A percentile compares a stretch with the other conserved stretches of the same genome.
Conservation (phyloP, 2,797 vertebrate species). For the Falco cherrug region DNA sequence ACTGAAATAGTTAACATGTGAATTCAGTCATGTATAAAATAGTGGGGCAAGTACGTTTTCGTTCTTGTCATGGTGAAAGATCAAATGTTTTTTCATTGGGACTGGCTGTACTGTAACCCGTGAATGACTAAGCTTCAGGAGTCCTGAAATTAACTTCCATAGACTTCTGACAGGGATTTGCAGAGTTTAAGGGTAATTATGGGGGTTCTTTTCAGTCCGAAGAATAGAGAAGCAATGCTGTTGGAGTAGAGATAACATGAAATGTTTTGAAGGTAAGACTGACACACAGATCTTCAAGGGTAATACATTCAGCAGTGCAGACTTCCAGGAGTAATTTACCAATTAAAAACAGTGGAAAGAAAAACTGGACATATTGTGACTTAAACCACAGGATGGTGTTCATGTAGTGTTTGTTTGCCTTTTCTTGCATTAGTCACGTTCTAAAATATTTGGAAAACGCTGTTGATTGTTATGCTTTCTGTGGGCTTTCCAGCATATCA, state of each 20-base stretch:
- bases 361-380: fast-evolving
- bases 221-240: background rate
- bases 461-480: background rate
- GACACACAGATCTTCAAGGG: background rate
- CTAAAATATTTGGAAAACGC: background rate
- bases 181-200: background rate
- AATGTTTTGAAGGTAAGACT: background rate
- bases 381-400: background rate
- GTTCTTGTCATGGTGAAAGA: background rate
- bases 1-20: background rate
- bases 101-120: background rate
- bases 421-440: background rate
- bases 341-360: background rate
- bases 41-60: background rate
- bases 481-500: background rate
- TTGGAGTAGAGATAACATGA: background rate
- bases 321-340: background rate
- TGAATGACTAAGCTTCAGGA: background rate
- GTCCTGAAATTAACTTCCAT: background rate
- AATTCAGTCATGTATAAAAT: background rate
- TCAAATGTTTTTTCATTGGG: background rate
- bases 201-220: background rate
- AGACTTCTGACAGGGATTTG: background rate
- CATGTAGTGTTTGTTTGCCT: background rate
- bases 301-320: background rate